phyloP scores from a whole-genome alignment of 2,113 vertebrate genomes.

The Rhombomys opimus region DNA sequence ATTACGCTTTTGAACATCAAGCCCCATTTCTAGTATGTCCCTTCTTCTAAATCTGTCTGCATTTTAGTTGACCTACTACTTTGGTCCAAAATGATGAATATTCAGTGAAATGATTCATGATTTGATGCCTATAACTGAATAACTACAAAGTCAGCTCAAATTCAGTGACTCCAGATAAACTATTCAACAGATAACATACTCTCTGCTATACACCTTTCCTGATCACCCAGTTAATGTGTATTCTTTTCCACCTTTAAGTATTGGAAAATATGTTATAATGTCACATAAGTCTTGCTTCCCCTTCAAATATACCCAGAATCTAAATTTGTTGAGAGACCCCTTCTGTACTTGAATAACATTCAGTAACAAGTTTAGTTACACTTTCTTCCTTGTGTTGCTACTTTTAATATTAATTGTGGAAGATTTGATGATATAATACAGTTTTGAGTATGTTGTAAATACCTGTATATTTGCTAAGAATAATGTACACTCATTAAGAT shows the following conservation, averaged over 20 bases:
- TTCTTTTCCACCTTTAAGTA: background rate
- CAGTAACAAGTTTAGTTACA: background rate
- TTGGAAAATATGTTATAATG: background rate
- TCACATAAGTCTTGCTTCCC: background rate
- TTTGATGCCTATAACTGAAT: background rate
- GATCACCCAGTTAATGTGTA: background rate
- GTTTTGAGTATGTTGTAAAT: background rate
- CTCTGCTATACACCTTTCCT: too few species aligned
- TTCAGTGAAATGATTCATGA: background rate
- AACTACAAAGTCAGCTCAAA: background rate
- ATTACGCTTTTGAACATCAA: background rate
- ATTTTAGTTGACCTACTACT: background rate
- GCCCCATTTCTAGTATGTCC: background rate
- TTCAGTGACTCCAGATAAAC: background rate
- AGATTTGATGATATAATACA: background rate
- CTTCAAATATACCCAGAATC: background rate
- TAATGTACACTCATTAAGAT: background rate
- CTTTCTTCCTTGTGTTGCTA: background rate
- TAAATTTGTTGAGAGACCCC: background rate
- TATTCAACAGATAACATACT: background rate
- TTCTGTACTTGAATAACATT: background rate
- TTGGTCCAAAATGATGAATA: background rate
- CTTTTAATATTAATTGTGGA: background rate
- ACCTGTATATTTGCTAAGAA: background rate
- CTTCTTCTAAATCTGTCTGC: background rate